A percentile compares a stretch with the other conserved stretches of the same genome.
Conservation (phyloP, 2,797 vertebrate genomes). For the Protosalanx chinensis region DNA sequence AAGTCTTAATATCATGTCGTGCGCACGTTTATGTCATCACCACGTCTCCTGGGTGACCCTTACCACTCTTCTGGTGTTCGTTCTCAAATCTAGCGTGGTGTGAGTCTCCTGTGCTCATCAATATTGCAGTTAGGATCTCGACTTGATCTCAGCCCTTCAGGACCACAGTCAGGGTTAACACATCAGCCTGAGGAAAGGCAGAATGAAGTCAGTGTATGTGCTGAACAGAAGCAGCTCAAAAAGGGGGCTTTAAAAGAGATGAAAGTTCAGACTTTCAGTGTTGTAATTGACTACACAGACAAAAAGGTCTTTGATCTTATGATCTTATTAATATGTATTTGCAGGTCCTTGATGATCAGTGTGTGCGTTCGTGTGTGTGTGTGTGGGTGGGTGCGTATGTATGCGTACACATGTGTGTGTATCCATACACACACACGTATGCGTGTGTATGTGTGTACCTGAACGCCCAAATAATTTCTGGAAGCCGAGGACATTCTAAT, state of each 20-base stretch:
- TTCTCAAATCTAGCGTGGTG: not conserved
- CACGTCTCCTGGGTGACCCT: not conserved
- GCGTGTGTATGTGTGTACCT: too few relatives aligned
- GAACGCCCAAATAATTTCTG: too few relatives aligned
- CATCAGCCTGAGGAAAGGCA: not conserved
- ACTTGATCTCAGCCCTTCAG: not conserved
- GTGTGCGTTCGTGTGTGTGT: not conserved
- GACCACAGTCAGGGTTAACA: not conserved
- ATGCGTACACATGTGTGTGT: too few relatives aligned
- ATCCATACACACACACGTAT: too few relatives aligned
- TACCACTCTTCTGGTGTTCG: not conserved
- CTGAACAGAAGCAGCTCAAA: not conserved
- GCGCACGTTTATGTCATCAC: not conserved
- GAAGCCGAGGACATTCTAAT: not conserved
- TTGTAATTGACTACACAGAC: not conserved
- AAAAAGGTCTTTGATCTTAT: not conserved
- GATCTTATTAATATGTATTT: not conserved
- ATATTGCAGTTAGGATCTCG: not conserved
- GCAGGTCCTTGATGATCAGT: not conserved
- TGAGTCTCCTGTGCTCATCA: not conserved
- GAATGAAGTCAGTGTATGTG: not conserved
- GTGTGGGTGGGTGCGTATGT: too few relatives aligned
- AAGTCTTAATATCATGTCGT: too few relatives aligned
- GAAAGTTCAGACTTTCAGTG: not conserved
- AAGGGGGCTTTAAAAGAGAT: not conserved